Base-by-base conservation (phyloP, 2,113 vertebrate genomes). In the Ptilonorhynchus violaceus region DNA sequence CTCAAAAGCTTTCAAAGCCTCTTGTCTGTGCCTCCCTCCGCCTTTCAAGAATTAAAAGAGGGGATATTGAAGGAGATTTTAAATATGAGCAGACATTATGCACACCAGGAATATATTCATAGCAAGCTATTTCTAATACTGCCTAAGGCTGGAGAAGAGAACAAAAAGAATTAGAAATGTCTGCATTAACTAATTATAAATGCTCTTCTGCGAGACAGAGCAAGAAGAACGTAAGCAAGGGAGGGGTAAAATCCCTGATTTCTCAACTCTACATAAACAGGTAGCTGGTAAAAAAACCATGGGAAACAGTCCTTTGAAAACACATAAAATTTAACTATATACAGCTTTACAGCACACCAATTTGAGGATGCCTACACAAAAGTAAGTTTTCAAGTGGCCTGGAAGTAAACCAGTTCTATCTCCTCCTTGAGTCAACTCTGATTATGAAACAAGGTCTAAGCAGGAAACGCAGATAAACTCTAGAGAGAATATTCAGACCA, bases 151-250 rank as follows among this genome's bases (percentile, higher is more conserved):
- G 58, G 44, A 94, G 33, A 85, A 89, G 37, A 94, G 95, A 95
- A 95, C 84, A 96, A 95, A 94, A 96, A 92, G 91, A 94, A 96
- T 96, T 85, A 92, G 84, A 96, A 95, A 95, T 96, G 73, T 78
- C 87, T 89, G 87, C n/a, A n/a, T 69, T 95, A 89, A 85, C 80
- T 72, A 94, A 96, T 93, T 89, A 89, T 37, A 94, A 96, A 87
- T 60, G 49, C 59, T 95, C 7, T 91, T 89, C 68, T 56, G 41
- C n/a, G 44, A 87, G 73, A 81, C 76, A 88, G 39, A 87, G 72
- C 30, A 93, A 91, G 81, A 93, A 56, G 83, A 78, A 89, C 13
- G 1, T 77, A 96, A 85, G 73, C 64, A 94, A 87, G 10, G 44
- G 56, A 96, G 6, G 17, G 9, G 20, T 60, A 95, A 96, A 91